Evolutionary conservation across 2,113 vertebrate species (phyloP).

Genomic region (Leptocoma aspasia): DNA sequence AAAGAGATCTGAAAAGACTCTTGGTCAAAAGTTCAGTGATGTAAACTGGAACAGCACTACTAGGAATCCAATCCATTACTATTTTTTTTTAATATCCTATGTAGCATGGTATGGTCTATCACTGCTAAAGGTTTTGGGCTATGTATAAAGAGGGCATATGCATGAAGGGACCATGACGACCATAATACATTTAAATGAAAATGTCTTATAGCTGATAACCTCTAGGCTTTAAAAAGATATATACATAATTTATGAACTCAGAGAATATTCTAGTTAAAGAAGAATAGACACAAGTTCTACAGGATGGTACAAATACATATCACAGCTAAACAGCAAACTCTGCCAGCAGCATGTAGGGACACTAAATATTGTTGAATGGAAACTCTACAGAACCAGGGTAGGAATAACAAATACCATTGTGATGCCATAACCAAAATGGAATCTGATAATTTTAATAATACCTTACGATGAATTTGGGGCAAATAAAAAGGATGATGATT

Average conservation of each 20-base stretch:
- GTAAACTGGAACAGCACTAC: background rate
- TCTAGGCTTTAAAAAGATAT: background rate
- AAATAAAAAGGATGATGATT: background rate
- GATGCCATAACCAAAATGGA: background rate
- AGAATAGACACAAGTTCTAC: background rate
- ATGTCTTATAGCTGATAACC: background rate
- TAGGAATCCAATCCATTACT: background rate
- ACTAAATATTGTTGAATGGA: background rate
- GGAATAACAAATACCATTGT: background rate
- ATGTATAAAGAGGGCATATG: background rate
- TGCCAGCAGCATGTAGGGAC: background rate
- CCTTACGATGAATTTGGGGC: background rate
- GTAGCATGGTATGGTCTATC: no score
- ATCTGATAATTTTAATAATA: background rate
- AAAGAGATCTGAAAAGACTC: background rate
- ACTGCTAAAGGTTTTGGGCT: background rate
- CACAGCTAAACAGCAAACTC: background rate
- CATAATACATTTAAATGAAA: background rate
- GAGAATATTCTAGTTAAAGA: background rate
- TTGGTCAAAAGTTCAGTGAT: background rate
- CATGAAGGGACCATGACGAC: background rate
- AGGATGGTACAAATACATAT: background rate
- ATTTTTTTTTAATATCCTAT: background rate
- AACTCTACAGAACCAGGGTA: background rate
- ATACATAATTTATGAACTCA: background rate